phyloP scores from a whole-genome alignment of 2,113 vertebrate genomes.

The Rhynchopsitta pachyrhyncha region DNA sequence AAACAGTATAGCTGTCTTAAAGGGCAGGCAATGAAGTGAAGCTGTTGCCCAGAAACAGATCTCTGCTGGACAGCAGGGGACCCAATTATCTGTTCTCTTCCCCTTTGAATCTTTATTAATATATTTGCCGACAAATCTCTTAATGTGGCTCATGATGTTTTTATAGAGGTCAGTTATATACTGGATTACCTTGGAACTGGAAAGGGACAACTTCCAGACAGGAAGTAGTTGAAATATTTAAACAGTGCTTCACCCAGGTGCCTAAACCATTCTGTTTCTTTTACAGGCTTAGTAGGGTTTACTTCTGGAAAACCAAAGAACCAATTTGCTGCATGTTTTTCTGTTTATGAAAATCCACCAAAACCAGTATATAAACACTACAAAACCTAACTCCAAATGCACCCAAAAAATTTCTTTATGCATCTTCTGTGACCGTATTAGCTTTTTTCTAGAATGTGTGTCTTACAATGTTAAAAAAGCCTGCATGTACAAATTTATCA shows the following conservation, averaged over 20 bases:
- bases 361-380: background rate
- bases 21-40: background rate
- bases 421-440: background rate
- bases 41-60: background rate
- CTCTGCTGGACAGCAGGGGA: background rate
- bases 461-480: background rate
- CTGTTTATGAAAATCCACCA: background rate
- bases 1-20: background rate
- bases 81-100: background rate
- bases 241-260: background rate
- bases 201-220: background rate
- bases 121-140: background rate
- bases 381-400: background rate
- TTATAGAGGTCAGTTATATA: background rate
- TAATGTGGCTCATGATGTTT: background rate
- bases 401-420: background rate
- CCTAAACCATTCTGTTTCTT: background rate
- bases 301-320: background rate
- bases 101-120: background rate
- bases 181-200: background rate
- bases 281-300: background rate
- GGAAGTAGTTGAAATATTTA: background rate
- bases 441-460: background rate
- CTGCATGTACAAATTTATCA: background rate
- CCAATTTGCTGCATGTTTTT: accelerated